Evolutionary conservation across 2,797 vertebrate species (phyloP), one percentile per base, ranked within the genome.

Genomic region (Naso thynnoides): DNA sequence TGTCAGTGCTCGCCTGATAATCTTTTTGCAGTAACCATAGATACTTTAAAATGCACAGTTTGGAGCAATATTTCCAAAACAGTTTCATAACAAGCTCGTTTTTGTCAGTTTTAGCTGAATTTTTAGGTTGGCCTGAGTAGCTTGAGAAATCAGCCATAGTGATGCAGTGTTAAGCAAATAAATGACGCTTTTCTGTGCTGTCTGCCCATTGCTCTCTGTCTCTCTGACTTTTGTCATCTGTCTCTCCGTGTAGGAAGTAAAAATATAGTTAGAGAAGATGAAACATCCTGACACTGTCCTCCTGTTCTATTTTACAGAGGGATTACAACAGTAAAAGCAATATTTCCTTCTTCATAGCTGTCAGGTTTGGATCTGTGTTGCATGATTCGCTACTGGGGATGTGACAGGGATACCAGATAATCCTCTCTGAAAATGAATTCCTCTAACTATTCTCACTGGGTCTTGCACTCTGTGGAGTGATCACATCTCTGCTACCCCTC

Each of bases 381-480:
- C 65, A 75, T 68, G 64, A 68, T 75, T 84, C 84, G 78, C 60
- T 62, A 2, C 21, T 33, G 45, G 29, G 63, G 65, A 78, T 79
- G 68, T 56, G 68, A 73, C 70, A 70, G 33, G 67, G 75, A 78
- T 79, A 70, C 59, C 62, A 67, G 70, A 64, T 88, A 90, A 90
- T 88, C 81, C 81, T 78, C 63, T 62, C 48, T 75, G 73, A 81
- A 86, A 83, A 78, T 78, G 62, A 85, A 78, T 67, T 8, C 27
- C 14, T 67, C 39, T 58, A 50, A 59, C 52, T 19, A 27, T 65
- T 71, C 45, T 58, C 19, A 8, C 49, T 15, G 27, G 71, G 66
- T 66, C 77, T 59, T 75, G 44, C 73, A 47, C 60, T 69, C 45
- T 45, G 16, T 54, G 44, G 63, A 49, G 61, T 61, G 41, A 70